Conservation (phyloP, 2,888 invertebrate species). For the Apodemia duryi region DNA sequence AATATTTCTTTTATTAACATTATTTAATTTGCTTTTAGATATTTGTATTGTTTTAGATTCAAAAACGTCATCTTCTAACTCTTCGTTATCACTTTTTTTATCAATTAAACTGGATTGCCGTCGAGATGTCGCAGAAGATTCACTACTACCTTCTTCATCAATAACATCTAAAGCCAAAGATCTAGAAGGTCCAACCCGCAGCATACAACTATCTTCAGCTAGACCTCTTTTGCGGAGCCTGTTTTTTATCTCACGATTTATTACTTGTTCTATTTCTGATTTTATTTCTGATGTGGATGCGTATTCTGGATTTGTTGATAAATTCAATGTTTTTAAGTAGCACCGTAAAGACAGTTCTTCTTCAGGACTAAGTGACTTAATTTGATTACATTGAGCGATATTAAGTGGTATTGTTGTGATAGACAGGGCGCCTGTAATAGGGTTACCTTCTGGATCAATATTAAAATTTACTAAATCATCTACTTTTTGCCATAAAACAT, state of each 20-base stretch:
- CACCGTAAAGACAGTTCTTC: conserved; percentile 77
- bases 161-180: conserved; percentile 88
- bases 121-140: conserved; percentile 80
- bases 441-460: conserved; percentile 39
- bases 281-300: conserved; percentile 56
- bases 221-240: conserved; percentile 60
- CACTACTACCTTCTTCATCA: conserved; percentile 86
- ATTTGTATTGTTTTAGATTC: conserved; percentile 45
- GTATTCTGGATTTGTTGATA: conserved; percentile 70
- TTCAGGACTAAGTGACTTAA: conserved; percentile 72
- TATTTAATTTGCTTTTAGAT: conserved; percentile 17
- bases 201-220: conserved; percentile 54
- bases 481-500: conserved; percentile 79
- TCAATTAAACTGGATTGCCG: conserved; percentile 74
- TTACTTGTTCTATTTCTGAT: conserved; percentile 65
- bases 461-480: conserved; percentile 53
- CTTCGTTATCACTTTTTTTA: conserved; percentile 66
- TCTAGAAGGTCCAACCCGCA: conserved; percentile 81
- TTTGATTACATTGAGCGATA: conserved; percentile 58
- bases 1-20: conserved; percentile 40
- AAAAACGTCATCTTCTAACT: conserved; percentile 74
- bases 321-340: conserved; percentile 78
- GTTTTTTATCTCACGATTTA: conserved; percentile 65
- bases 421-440: conserved; percentile 56
- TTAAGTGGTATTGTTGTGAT: conserved; percentile 63